Evolutionary conservation across 2,888 invertebrate genomes (phyloP), one percentile per base, ranked within the genome.

Genomic region (Aspidiotus destructor): DNA sequence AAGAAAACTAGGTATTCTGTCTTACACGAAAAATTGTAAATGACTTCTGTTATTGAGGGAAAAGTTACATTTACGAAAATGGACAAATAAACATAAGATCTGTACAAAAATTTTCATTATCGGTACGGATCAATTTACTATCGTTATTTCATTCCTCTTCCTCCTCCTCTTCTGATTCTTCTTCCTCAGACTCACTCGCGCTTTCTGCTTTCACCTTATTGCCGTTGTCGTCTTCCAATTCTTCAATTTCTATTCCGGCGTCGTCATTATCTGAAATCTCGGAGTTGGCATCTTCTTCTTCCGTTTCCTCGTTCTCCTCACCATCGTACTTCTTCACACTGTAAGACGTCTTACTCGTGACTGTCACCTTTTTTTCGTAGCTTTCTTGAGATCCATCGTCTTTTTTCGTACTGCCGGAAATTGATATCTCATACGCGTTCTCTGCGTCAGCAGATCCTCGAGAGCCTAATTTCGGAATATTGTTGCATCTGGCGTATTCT

Each of bases 211-310:
- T 44, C 7, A 15, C 17, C 57, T 57, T 52, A 28, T 60, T n/a
- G n/a, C 55, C 54, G 11, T 54, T 55, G 9, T 57, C 62, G 13
- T 40, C 40, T 13, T 40, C 17, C 16, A 16, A 10, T 58, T 13
- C 28, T 40, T 17, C 17, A 6, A 40, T 8, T 58, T 16, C 55
- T 10, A 44, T 53, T 15, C 54, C 55, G 28, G 52, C 62, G 44
- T 61, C 69, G 53, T 69, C 69, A 17, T 13, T 54, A 8, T 69
- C 69, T 9, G 69, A 69, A 48, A 69, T 61, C 9, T 69, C 69
- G 0, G 69, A 62, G 44, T 69, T 62, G 5, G 62, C 69, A 40
- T 69, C 69, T 16, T 62, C 62, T n/a, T 62, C 57, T 17, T 62
- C 69, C n/a, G 69, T 54, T 44, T 62, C 62, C n/a, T 69, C 69